Evolutionary conservation across 1,140 invertebrate species (phyloP).

Genomic region (Coelopa frigida): DNA sequence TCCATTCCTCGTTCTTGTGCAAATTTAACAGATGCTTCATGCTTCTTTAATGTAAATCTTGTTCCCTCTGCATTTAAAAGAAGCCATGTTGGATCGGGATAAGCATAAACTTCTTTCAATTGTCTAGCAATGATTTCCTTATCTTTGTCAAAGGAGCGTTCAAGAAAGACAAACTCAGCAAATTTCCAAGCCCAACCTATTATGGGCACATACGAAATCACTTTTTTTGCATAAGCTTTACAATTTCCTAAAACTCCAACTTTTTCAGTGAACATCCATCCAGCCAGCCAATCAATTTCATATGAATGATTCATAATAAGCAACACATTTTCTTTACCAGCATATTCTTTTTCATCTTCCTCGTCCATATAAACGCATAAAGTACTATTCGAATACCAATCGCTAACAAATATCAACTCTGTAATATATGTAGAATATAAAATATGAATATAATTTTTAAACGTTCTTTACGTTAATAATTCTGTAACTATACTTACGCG

Average conservation of each 20-base stretch:
- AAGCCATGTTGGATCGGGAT: slow-evolving; percentile 83
- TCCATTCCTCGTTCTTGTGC: slow-evolving; percentile 79
- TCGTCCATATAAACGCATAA: slow-evolving; percentile 69
- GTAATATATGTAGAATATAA: too few species aligned
- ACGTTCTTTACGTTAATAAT: too few species aligned
- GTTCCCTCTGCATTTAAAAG: slow-evolving; percentile 93
- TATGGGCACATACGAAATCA: slow-evolving; percentile 83
- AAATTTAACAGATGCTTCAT: slow-evolving; percentile 80
- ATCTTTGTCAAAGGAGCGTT: slow-evolving; percentile 86
- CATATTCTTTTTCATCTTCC: slow-evolving; percentile 68
- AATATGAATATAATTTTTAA: slow-evolving; percentile 6
- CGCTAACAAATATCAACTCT: slow-evolving; percentile 87
- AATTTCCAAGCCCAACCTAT: slow-evolving; percentile 95
- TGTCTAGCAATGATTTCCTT: slow-evolving; percentile 72
- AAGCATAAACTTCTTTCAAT: slow-evolving; percentile 72
- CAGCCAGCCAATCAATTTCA: slow-evolving; percentile 91
- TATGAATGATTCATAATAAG: slow-evolving; percentile 93
- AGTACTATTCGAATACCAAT: slow-evolving; percentile 85
- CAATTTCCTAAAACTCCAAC: slow-evolving; percentile 75
- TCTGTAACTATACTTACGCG: slow-evolving; percentile 69
- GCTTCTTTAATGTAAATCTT: slow-evolving; percentile 80
- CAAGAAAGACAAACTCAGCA: slow-evolving; percentile 86
- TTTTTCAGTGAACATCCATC: slow-evolving; percentile 79
- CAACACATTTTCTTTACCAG: slow-evolving; percentile 82
- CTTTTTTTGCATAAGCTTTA: slow-evolving; percentile 92